Base-by-base conservation (phyloP, 2,797 vertebrate genomes). In the Parambassis ranga region DNA sequence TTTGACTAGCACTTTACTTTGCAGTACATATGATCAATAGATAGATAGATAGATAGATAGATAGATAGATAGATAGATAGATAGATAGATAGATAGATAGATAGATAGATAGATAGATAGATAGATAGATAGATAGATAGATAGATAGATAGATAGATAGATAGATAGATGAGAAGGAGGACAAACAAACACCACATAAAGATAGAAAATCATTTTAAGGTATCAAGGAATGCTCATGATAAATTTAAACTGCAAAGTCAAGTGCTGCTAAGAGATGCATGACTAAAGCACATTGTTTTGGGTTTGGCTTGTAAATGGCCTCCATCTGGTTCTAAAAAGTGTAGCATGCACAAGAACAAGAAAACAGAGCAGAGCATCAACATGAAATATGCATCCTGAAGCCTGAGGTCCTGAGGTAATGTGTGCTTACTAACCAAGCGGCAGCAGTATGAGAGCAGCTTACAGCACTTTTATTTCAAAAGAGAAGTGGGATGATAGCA, bases 261-360 rank as follows among this genome's bases (percentile, higher is more conserved):
- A 81, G 71, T 86, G 78, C 67, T 82, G 65, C 73, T 39, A 42
- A 33, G 52, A 78, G 62, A 77, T 85, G 89, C 86, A 91, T 89
- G 86, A 80, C 61, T 74, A 66, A 83, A 68, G 65, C 65, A 69
- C 33, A 64, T 88, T 77, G 74, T 83, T 86, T 67, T 60, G 70
- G 71, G 30, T 65, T 75, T 85, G 78, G 68, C 71, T 79, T 75
- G 57, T 76, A 86, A 88, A 76, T 55, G 55, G 68, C 83, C 79
- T 82, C 73, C 77, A 75, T 79, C 62, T 85, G 73, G 62, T 80
- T 72, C 46, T 58, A 27, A 58, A 79, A 77, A 71, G 61, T 58
- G 46, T 71, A 88, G 85, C 89, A 90, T 89, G 85, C 77, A 79
- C 56, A 52, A 67, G 43, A 81, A 71, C 53, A 64, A 78, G 66